phyloP scores from a whole-genome alignment of 2,888 invertebrate species.

The Machimus atricapillus region DNA sequence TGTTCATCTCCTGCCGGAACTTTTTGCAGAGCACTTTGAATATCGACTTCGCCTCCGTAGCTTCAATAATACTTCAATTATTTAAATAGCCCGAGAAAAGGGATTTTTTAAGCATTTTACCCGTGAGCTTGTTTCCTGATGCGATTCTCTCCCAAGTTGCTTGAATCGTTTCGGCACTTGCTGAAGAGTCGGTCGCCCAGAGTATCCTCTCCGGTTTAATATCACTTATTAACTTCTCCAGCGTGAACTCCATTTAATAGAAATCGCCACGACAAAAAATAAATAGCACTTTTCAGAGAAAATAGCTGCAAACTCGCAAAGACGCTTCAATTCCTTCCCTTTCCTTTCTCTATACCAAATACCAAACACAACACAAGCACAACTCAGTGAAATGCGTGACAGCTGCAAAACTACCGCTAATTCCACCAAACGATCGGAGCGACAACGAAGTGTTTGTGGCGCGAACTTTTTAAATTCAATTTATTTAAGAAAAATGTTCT shows the following conservation, averaged over 20 bases:
- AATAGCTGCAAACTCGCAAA: background rate
- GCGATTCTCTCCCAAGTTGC: slow-evolving; percentile 60
- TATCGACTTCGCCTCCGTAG: slow-evolving; percentile 57
- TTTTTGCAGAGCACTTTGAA: slow-evolving; percentile 60
- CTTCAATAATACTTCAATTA: slow-evolving; percentile 38
- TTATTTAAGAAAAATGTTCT: too few relatives aligned
- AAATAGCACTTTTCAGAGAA: background rate
- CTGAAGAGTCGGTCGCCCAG: slow-evolving; percentile 51
- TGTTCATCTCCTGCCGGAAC: slow-evolving; percentile 58
- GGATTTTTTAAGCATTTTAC: slow-evolving; percentile 43
- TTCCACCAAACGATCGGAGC: background rate
- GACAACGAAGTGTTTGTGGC: background rate
- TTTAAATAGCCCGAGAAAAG: background rate
- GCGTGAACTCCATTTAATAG: slow-evolving; percentile 56
- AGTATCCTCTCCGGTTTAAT: slow-evolving; percentile 57
- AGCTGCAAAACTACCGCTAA: background rate
- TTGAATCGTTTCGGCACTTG: slow-evolving; percentile 53
- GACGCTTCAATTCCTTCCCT: background rate
- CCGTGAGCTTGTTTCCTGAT: slow-evolving; percentile 58
- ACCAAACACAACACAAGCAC: background rate
- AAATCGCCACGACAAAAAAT: background rate
- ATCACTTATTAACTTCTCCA: slow-evolving; percentile 59
- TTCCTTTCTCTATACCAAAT: background rate
- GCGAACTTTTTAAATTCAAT: background rate
- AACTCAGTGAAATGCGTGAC: background rate